Conservation (phyloP, 2,888 invertebrate genomes). For the Onchidella celtica region DNA sequence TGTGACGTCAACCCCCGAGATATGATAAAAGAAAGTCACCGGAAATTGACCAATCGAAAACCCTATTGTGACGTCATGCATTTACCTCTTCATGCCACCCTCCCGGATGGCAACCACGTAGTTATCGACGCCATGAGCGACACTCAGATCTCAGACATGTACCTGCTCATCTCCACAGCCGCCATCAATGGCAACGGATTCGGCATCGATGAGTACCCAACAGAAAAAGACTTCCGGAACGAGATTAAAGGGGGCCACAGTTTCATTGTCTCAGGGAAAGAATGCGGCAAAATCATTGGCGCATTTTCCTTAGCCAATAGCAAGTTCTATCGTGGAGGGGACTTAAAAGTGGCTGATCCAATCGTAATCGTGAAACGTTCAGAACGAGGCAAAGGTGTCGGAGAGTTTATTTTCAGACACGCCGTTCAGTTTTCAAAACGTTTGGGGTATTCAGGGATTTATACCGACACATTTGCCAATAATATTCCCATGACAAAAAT, state of each 20-base stretch:
- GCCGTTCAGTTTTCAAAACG: slow-evolving; percentile 55
- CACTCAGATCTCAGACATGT: slow-evolving; percentile 55
- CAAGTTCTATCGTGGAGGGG: slow-evolving; percentile 59
- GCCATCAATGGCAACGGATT: slow-evolving; percentile 58
- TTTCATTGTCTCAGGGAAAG: slow-evolving; percentile 40
- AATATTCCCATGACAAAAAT: slow-evolving; percentile 57
- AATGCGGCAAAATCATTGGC: slow-evolving; percentile 55
- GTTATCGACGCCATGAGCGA: slow-evolving; percentile 57
- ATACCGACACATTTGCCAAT: slow-evolving; percentile 58
- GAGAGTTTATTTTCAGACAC: slow-evolving; percentile 58
- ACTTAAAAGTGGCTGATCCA: slow-evolving; percentile 57
- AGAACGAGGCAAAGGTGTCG: slow-evolving; percentile 59
- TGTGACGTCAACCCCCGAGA: no score
- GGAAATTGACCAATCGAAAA: not conserved
- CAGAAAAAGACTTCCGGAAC: slow-evolving; percentile 58
- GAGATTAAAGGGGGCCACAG: slow-evolving; percentile 57
- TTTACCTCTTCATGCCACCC: slow-evolving; percentile 53
- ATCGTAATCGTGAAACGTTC: slow-evolving; percentile 58
- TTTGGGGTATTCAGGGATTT: slow-evolving; percentile 60
- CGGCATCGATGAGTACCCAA: slow-evolving; percentile 59
- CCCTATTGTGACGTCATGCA: slow-evolving; percentile 24
- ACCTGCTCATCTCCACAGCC: slow-evolving; percentile 55
- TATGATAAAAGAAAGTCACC: not conserved
- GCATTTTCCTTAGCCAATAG: slow-evolving; percentile 58
- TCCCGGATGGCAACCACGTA: slow-evolving; percentile 56